phyloP scores from a whole-genome alignment of 1,140 invertebrate genomes.

The Ctenoplectra terminalis region DNA sequence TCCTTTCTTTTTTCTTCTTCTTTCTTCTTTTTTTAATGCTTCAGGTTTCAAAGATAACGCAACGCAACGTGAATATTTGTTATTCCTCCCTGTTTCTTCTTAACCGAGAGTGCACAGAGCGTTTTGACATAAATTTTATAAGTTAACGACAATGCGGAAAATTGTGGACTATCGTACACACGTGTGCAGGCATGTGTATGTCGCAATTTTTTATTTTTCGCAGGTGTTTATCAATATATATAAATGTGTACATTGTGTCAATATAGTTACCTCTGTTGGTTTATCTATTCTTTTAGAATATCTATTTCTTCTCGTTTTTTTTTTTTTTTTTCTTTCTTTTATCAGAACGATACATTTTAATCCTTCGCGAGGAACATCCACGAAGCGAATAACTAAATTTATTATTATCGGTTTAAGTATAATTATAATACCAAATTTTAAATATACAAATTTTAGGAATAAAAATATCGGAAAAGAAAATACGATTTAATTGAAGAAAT shows the following conservation, averaged over 20 bases:
- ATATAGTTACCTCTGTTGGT: constrained; percentile 43
- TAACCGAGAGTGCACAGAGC: constrained; percentile 86
- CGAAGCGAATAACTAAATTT: neutral
- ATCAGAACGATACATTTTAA: constrained; percentile 85
- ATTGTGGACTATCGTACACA: constrained; percentile 89
- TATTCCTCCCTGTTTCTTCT: constrained; percentile 50
- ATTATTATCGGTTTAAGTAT: too few species aligned
- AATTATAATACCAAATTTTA: neutral
- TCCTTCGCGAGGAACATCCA: neutral
- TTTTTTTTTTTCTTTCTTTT: constrained; percentile 54
- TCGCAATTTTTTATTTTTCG: constrained; percentile 61
- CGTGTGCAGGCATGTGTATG: constrained; percentile 71
- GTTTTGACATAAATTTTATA: constrained; percentile 93
- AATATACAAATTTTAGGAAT: neutral
- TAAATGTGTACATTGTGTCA: constrained; percentile 45
- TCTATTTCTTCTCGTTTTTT: constrained; percentile 59
- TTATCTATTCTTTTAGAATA: neutral
- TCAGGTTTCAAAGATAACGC: neutral
- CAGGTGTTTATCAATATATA: constrained; percentile 54
- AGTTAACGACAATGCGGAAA: constrained; percentile 92
- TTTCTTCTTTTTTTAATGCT: neutral
- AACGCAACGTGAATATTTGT: neutral
- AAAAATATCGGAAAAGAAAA: neutral
- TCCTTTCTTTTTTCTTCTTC: too few species aligned
- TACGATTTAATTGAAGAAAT: too few species aligned